Base-by-base conservation (phyloP, 2,888 invertebrate genomes). In the Tetrapedia diversipes region DNA sequence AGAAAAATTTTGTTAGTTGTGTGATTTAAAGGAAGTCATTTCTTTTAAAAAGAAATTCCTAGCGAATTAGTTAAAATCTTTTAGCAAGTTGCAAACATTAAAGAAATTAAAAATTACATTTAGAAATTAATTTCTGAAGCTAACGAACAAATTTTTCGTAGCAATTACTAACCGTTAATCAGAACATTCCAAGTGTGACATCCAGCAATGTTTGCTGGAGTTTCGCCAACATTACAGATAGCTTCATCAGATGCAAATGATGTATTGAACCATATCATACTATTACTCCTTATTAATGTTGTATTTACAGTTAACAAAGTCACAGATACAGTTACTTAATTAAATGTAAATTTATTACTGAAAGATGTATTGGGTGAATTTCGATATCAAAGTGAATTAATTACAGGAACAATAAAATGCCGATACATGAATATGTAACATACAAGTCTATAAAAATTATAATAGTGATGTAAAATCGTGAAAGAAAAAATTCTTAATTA, bases 181-280 rank as follows among this genome's bases (percentile, higher is more conserved):
- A 24, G 32, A 34, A 11, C 29, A 32, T 32, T 24, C 32, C 43
- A n/a, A 54, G 41, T 22, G 22, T n/a, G 43, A 54, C 41, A 32
- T 54, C 16, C n/a, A 43, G n/a, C 54, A 43, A 32, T 54, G n/a
- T 65, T 54, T 54, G 65, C 54, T 32, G 65, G 65, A 41, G 29
- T 54, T 34, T 24, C 11, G 65, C 65, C 65, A 54, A 65, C 27
- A n/a, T 54, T 43, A 32, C 54, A 32, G 53, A n/a, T 43, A 32
- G 43, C 41, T 54, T 54, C 65, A 24, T 54, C n/a, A 43, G 43
- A 32, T n/a, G n/a, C 65, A 43, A 65, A 54, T 24, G 54, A 65
- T 54, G 41, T 43, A 54, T 65, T 34, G 54, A 54, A 43, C 43
- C 43, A 54, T 43, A 54, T 37, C 37, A 65, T 41, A 14, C 41